phyloP scores from a whole-genome alignment of 2,113 vertebrate species.

The Malurus elegans region DNA sequence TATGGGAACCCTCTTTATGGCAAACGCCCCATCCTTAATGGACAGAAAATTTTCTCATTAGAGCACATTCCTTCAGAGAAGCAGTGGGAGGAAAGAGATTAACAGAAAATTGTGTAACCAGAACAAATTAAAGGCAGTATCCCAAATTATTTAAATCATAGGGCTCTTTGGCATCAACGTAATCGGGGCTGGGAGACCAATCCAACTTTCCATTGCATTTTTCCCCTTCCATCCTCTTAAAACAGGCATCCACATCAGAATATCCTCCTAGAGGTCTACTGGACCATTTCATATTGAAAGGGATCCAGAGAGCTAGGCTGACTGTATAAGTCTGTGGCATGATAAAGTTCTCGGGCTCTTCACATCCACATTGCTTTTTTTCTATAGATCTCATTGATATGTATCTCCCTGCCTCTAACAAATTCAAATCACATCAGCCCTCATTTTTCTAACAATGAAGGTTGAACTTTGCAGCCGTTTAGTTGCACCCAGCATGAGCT shows the following conservation, averaged over 20 bases:
- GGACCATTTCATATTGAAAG: background rate
- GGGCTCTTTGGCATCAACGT: background rate
- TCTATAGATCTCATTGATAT: background rate
- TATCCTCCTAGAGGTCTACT: background rate
- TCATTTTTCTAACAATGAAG: background rate
- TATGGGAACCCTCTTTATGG: background rate
- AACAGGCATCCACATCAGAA: background rate
- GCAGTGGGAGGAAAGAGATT: conserved; percentile 1
- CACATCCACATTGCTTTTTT: background rate
- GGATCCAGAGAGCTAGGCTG: background rate
- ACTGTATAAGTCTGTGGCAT: background rate
- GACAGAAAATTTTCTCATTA: conserved; percentile 29
- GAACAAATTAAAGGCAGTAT: conserved; percentile 12
- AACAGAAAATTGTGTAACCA: background rate
- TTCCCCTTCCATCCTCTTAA: background rate
- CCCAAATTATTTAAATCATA: conserved; percentile 20
- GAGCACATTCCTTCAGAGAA: conserved; percentile 4
- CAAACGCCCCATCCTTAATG: background rate
- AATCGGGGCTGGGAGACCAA: background rate
- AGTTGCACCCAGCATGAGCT: background rate
- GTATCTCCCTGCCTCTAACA: background rate
- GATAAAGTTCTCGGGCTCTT: background rate
- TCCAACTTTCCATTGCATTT: background rate
- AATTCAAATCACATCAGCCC: background rate
- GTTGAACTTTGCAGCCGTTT: background rate